A percentile compares a stretch with the other conserved stretches of the same genome.
These are phyloP conservation scores for Limonius californicus DNA, from an alignment of 1,140 invertebrate genomes.

Conservation along the genomic window DNA sequence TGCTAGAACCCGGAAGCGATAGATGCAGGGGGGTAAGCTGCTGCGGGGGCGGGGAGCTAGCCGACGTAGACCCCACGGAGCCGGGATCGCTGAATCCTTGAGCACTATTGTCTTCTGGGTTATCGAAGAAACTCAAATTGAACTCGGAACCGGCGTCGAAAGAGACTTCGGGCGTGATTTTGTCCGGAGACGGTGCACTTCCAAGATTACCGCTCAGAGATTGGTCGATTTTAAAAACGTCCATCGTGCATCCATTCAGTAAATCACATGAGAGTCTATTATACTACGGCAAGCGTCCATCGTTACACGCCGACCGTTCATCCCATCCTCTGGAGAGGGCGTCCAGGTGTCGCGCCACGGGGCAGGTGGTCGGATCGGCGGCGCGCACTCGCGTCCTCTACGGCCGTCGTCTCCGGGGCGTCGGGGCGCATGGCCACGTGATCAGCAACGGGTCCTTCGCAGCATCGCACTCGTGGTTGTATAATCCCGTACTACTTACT, in stretches of 20 bases:
- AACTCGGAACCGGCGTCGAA: constrained; percentile 74
- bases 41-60: constrained; percentile 52
- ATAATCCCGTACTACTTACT: constrained; percentile 43
- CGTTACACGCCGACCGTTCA: neutral
- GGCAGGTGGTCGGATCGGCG: constrained; percentile 29
- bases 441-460: constrained; percentile 25
- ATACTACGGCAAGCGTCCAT: constrained; percentile 9
- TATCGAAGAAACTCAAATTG: constrained; percentile 75
- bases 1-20: constrained; percentile 28
- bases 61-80: constrained; percentile 60
- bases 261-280: neutral
- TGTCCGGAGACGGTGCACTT: constrained; percentile 56
- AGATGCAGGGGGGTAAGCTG: constrained; percentile 44
- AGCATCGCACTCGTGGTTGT: constrained; percentile 37
- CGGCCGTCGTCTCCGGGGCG: constrained; percentile 1
- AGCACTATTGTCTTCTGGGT: constrained; percentile 60
- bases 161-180: constrained; percentile 61
- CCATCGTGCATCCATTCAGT: constrained; percentile 49
- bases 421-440: constrained; percentile 28
- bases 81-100: constrained; percentile 65
- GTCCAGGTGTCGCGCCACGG: neutral
- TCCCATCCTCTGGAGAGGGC: constrained; percentile 15
- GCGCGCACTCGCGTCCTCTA: constrained; percentile 25
- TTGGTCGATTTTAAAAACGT: constrained; percentile 63
- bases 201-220: constrained; percentile 56